Base-by-base conservation (phyloP, 2,113 vertebrate species). In the Columbina picui region DNA sequence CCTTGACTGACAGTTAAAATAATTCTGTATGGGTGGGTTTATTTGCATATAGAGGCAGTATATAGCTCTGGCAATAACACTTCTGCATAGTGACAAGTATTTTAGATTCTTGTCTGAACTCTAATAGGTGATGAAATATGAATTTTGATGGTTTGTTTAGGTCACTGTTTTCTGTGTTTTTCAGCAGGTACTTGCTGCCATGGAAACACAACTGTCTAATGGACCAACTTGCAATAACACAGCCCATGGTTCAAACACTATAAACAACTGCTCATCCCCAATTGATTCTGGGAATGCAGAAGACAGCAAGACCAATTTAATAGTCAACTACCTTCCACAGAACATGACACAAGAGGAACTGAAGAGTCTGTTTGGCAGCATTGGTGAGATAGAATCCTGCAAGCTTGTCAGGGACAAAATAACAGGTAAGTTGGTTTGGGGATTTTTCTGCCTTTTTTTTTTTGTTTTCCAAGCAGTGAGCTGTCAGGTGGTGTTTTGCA, bases 121-220 rank as follows among this genome's bases (percentile, higher is more conserved):
- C 4, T 94, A 45, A 83, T 89, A 91, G 38, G 32, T 94, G 47
- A 22, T 96, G 77, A 97, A 96, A 95, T 96, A 92, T 2, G 43
- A 96, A 81, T 97, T 97, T 92, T 98, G 95, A 98, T 95, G 73
- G 81, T 89, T 96, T 53, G 94, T n/a, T n/a, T n/a, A n/a, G n/a
- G n/a, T n/a, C n/a, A n/a, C n/a, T 93, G 60, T 96, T 93, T 97
- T 98, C 89, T 96, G 64, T 97, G 80, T 98, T 98, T 96, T 99
- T 98, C 98, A 99, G 99, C 99, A 99, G 98, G 99, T 99, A 97
- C 99, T 99, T 97, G 98, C 99, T 98, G 99, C 99, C 98, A 99
- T 99, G 99, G 99, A 99, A 98, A 99, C 99, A 96, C 99, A 99
- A 96, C 98, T 99, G 97, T 99, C 99, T 97, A 99, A 99, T 96